Evolutionary conservation across 2,113 vertebrate genomes (phyloP).

Genomic region (Nibea albiflora): DNA sequence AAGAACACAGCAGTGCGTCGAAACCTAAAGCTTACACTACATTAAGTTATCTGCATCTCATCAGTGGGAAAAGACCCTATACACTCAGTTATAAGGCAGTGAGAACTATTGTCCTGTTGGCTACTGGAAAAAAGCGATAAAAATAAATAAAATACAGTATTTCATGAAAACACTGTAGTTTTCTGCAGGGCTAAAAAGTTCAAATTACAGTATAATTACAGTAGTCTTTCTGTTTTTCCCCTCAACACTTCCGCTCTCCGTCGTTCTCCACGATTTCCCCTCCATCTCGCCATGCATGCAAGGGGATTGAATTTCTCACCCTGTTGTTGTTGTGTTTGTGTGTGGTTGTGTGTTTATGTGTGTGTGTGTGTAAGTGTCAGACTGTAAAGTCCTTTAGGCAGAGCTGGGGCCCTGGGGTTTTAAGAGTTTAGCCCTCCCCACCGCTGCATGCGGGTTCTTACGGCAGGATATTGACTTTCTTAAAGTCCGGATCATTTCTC

Average conservation of each 20-base stretch:
- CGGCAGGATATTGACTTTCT: slow-evolving; percentile 87
- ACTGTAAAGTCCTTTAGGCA: slow-evolving; percentile 89
- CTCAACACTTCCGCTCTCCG: slow-evolving; percentile 14
- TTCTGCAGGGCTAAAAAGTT: slow-evolving; percentile 59
- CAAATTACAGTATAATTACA: slow-evolving; percentile 65
- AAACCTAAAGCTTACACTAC: slow-evolving; percentile 86
- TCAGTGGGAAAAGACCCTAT: not conserved
- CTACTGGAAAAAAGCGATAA: not conserved
- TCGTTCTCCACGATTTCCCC: slow-evolving; percentile 12
- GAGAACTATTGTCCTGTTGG: slow-evolving; percentile 85
- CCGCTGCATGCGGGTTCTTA: slow-evolving; percentile 73
- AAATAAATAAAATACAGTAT: slow-evolving; percentile 84
- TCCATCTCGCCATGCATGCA: slow-evolving; percentile 27
- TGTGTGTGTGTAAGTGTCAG: slow-evolving; percentile 67
- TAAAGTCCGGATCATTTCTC: slow-evolving; percentile 86
- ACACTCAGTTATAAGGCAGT: slow-evolving; percentile 84
- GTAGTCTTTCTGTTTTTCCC: not conserved
- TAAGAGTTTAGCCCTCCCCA: slow-evolving; percentile 88
- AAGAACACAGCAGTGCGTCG: slow-evolving; percentile 88
- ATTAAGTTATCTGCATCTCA: slow-evolving; percentile 77
- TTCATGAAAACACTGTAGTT: slow-evolving; percentile 57
- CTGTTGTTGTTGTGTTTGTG: not conserved
- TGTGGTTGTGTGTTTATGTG: not conserved
- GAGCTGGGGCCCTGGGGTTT: slow-evolving; percentile 88
- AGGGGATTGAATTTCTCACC: slow-evolving; percentile 81